Conservation (phyloP, 2,113 vertebrate genomes). For the Pampusana beccarii region DNA sequence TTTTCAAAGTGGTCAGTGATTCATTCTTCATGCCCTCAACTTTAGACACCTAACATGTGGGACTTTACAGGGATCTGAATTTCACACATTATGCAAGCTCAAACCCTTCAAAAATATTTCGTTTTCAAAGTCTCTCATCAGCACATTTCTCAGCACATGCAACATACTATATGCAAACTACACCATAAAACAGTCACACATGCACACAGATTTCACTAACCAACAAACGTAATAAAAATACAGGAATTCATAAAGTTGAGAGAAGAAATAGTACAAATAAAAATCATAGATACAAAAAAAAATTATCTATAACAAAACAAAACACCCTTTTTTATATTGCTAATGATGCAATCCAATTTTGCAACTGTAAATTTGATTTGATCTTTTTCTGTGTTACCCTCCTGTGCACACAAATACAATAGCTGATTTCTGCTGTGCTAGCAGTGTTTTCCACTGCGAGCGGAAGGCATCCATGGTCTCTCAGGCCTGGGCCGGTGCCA, state of each 20-base stretch:
- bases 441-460: neutral
- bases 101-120: neutral
- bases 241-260: neutral
- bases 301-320: neutral
- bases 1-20: neutral
- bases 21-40: neutral
- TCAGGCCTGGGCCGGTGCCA: neutral
- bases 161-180: neutral
- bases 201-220: neutral
- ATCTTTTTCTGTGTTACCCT: neutral
- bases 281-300: neutral
- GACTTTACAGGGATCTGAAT: neutral
- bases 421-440: neutral
- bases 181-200: neutral
- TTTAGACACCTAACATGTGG: neutral
- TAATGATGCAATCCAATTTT: neutral
- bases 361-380: neutral
- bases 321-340: neutral
- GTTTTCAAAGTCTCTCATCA: neutral
- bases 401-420: neutral
- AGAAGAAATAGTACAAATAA: neutral
- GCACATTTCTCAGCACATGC: neutral
- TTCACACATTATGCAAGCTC: neutral
- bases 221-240: neutral
- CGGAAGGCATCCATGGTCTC: neutral